These are phyloP conservation scores for Noturus placidus DNA, from an alignment of 2,113 vertebrate species.

Conservation along the genomic window DNA sequence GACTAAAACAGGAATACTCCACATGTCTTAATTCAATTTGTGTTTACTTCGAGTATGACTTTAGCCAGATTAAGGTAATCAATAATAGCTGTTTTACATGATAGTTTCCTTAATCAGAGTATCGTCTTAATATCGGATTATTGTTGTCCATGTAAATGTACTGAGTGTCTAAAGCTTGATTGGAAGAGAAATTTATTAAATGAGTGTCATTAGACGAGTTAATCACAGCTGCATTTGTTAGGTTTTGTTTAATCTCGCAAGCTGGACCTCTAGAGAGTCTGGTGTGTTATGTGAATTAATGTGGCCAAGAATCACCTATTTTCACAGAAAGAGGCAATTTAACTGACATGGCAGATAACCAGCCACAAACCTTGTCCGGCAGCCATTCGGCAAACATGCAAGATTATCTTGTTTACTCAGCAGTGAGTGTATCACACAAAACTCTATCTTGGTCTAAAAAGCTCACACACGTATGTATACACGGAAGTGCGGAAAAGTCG, in stretches of 20 bases:
- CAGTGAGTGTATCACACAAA: background rate
- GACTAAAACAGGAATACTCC: too few species aligned
- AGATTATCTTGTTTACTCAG: background rate
- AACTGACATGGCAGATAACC: background rate
- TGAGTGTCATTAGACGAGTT: background rate
- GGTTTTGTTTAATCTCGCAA: background rate
- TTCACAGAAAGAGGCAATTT: background rate
- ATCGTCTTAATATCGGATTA: too few species aligned
- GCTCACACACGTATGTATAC: background rate
- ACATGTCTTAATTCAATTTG: too few species aligned
- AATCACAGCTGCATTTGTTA: conserved; percentile 9
- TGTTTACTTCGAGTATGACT: too few species aligned
- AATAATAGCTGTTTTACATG: too few species aligned
- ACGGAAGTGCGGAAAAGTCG: background rate
- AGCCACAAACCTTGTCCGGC: background rate
- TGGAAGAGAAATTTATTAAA: background rate
- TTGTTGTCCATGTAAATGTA: too few species aligned
- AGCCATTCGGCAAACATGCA: background rate
- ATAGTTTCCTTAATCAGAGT: too few species aligned
- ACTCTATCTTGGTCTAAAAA: background rate
- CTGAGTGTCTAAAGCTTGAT: background rate
- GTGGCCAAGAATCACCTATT: background rate
- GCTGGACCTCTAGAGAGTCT: background rate
- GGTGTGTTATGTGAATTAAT: background rate
- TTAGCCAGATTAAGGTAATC: too few species aligned